Percentiles rank a stretch among this genome's conserved stretches.
Conservation (phyloP, 2,888 invertebrate genomes). For the Subacronicta megacephala region DNA sequence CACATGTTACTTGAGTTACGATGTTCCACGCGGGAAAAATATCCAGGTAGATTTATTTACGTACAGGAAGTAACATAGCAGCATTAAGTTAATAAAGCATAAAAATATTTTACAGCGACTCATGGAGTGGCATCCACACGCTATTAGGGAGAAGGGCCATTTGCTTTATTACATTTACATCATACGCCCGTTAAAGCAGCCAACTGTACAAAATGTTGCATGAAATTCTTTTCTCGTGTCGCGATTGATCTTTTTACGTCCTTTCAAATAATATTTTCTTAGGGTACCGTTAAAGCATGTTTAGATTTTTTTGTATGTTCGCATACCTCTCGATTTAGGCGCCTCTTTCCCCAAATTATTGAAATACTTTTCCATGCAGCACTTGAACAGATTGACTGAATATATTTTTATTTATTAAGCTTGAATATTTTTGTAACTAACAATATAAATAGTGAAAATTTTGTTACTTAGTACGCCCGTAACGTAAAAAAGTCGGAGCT, state of each 20-base stretch:
- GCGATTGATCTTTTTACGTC: conserved; percentile 62
- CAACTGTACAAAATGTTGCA: conserved; percentile 79
- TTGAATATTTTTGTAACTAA: background rate
- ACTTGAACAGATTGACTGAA: conserved; percentile 9
- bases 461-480: background rate
- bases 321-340: conserved; percentile 30
- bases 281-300: conserved; percentile 24
- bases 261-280: conserved; percentile 46
- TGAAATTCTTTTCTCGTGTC: conserved; percentile 68
- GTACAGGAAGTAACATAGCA: conserved; percentile 53
- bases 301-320: conserved; percentile 33
- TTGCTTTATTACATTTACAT: conserved; percentile 85
- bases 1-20: conserved; percentile 41
- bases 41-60: conserved; percentile 58
- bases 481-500: no score
- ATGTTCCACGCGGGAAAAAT: conserved; percentile 41
- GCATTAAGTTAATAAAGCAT: conserved; percentile 74
- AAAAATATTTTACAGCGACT: conserved; percentile 76
- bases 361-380: conserved; percentile 20
- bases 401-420: conserved; percentile 1
- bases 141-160: conserved; percentile 75
- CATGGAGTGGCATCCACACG: conserved; percentile 72
- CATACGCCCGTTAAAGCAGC: conserved; percentile 77
- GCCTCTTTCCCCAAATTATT: conserved; percentile 31
- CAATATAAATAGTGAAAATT: no score